Percentiles rank a stretch among this genome's conserved stretches.
These are phyloP conservation scores for Aptenodytes forsteri DNA, from an alignment of 2,113 vertebrate species.

Conservation along the genomic window DNA sequence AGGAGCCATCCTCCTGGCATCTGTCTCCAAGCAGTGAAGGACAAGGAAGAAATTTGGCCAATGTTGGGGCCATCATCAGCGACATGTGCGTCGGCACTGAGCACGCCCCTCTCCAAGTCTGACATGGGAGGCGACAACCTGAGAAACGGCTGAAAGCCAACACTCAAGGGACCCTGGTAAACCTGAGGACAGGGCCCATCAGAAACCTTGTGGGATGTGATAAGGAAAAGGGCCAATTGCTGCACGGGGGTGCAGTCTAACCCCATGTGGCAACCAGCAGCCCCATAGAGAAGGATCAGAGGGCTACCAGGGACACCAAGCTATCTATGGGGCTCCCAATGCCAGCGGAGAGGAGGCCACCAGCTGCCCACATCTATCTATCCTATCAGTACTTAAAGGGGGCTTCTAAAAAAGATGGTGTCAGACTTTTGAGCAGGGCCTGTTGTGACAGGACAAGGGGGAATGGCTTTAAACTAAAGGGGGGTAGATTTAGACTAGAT, in stretches of 20 bases:
- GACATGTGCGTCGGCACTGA: fast-evolving
- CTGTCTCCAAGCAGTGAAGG: background rate
- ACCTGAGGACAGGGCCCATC: background rate
- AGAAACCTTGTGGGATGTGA: background rate
- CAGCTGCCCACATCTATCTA: background rate
- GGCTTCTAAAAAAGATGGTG: no score
- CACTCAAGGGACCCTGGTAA: background rate
- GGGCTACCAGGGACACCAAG: fast-evolving
- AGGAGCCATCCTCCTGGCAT: background rate
- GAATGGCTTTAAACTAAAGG: no score
- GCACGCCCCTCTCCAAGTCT: background rate
- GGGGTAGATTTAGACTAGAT: no score
- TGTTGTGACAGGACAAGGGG: no score
- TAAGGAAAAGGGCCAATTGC: background rate
- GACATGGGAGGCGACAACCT: background rate
- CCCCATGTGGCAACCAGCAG: background rate
- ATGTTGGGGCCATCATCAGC: fast-evolving
- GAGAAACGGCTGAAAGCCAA: background rate
- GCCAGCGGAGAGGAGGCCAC: background rate
- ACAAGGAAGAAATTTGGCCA: fast-evolving
- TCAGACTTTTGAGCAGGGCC: no score
- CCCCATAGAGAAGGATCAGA: background rate
- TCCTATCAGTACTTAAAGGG: no score
- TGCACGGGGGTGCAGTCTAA: background rate
- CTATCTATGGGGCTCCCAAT: background rate